Evolutionary conservation across 1,140 invertebrate genomes (phyloP).

Genomic region (Tribolium castaneum): DNA sequence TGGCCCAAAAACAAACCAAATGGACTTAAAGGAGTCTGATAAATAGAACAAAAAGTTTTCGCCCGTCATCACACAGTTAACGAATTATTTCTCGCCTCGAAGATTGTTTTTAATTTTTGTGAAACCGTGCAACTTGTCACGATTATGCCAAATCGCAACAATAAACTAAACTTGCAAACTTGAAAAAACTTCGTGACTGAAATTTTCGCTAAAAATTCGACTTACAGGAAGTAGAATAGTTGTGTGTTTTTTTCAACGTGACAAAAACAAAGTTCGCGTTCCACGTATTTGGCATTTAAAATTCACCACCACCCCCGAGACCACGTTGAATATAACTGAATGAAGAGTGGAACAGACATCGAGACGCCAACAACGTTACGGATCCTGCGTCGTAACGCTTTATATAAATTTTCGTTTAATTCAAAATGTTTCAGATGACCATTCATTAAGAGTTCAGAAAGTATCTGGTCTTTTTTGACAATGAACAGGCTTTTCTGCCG

Average conservation of each 20-base stretch:
- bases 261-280: neutral
- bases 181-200: neutral
- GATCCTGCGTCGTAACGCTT: slow-evolving; percentile 32
- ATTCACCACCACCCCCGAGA: slow-evolving; percentile 27
- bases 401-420: slow-evolving; percentile 33
- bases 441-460: slow-evolving; percentile 1
- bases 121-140: neutral
- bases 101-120: neutral
- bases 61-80: neutral
- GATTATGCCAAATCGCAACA: neutral
- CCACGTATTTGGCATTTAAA: slow-evolving; percentile 23
- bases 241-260: neutral
- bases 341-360: slow-evolving; percentile 24
- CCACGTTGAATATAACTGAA: slow-evolving; percentile 27
- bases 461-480: slow-evolving; percentile 5
- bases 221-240: neutral
- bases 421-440: slow-evolving; percentile 17
- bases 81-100: neutral
- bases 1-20: slow-evolving; percentile 11
- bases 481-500: neutral
- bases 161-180: neutral
- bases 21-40: neutral
- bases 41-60: neutral
- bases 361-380: slow-evolving; percentile 16
- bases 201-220: neutral